A percentile compares a stretch with the other conserved stretches of the same genome.
Evolutionary conservation across 2,113 vertebrate genomes (phyloP).

Genomic region (Ophiodon elongatus): DNA sequence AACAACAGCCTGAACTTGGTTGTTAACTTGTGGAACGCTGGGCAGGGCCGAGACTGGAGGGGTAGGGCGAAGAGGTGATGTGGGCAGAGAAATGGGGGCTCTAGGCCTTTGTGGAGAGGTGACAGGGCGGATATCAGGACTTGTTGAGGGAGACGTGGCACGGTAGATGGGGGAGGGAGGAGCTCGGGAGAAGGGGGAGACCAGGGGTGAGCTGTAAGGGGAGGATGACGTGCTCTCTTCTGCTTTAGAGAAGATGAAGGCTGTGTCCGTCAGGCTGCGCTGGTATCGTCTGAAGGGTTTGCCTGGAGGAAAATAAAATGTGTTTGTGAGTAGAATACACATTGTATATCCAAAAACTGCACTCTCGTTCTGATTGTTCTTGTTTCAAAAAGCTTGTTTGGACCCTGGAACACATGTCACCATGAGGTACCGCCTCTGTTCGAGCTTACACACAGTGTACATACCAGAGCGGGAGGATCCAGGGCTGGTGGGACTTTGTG

Average conservation of each 20-base stretch:
- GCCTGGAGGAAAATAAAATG: constrained; percentile 68
- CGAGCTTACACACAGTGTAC: constrained; percentile 3
- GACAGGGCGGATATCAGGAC: constrained; percentile 67
- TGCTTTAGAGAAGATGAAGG: constrained; percentile 86
- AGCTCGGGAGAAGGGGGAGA: constrained; percentile 79
- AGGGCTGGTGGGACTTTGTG: constrained; percentile 79
- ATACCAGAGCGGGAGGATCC: constrained; percentile 75
- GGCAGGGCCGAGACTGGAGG: constrained; percentile 53
- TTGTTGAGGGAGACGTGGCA: constrained; percentile 64
- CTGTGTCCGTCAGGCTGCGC: constrained; percentile 89
- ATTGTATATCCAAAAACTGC: neutral
- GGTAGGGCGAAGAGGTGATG: constrained; percentile 56
- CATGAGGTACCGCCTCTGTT: neutral
- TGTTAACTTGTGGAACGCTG: constrained; percentile 43
- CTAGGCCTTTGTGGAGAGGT: constrained; percentile 48
- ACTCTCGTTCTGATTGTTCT: neutral
- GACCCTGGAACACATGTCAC: neutral
- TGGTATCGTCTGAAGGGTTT: constrained; percentile 87
- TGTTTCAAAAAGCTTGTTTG: neutral
- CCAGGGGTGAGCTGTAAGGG: constrained; percentile 76
- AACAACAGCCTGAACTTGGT: constrained; percentile 29
- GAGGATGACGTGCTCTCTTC: constrained; percentile 70
- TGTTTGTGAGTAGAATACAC: constrained; percentile 13
- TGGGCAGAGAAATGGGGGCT: constrained; percentile 66
- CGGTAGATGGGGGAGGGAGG: constrained; percentile 65